Evolutionary conservation across 2,113 vertebrate genomes (phyloP).

Genomic region (Pachycephala philippinensis): DNA sequence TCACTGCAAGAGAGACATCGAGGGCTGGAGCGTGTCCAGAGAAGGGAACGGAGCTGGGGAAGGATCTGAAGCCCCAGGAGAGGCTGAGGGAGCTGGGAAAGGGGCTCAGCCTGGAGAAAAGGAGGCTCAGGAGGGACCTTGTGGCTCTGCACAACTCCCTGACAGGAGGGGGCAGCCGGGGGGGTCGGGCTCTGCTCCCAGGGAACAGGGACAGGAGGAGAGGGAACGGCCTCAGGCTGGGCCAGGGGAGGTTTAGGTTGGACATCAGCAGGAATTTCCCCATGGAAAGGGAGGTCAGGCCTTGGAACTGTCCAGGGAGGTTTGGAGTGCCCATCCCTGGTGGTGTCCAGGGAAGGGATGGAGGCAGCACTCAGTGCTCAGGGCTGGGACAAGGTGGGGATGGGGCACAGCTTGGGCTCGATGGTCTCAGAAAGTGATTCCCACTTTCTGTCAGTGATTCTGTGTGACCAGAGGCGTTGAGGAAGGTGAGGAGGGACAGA

Average conservation of each 20-base stretch:
- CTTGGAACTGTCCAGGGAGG: background rate
- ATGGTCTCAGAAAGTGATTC: background rate
- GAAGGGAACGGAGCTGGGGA: accelerated
- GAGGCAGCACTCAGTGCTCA: background rate
- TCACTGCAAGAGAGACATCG: accelerated
- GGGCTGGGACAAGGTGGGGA: background rate
- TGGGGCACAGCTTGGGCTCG: accelerated
- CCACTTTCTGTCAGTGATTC: background rate
- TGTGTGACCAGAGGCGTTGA: background rate
- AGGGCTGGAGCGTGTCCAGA: accelerated
- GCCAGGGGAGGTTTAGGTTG: accelerated
- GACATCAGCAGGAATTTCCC: background rate
- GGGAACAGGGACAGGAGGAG: background rate
- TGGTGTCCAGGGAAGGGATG: background rate
- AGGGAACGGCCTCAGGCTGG: accelerated
- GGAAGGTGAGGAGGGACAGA: background rate
- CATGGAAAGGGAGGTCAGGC: background rate
- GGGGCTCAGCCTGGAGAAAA: background rate
- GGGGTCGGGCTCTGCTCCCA: accelerated
- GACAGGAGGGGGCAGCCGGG: accelerated
- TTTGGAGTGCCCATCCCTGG: too few relatives aligned
- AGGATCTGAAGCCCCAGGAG: accelerated
- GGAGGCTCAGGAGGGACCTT: background rate
- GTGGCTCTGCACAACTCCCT: background rate
- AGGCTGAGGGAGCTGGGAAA: background rate